Conservation (phyloP, 2,113 vertebrate genomes). For the Pomatorhinus ruficollis region DNA sequence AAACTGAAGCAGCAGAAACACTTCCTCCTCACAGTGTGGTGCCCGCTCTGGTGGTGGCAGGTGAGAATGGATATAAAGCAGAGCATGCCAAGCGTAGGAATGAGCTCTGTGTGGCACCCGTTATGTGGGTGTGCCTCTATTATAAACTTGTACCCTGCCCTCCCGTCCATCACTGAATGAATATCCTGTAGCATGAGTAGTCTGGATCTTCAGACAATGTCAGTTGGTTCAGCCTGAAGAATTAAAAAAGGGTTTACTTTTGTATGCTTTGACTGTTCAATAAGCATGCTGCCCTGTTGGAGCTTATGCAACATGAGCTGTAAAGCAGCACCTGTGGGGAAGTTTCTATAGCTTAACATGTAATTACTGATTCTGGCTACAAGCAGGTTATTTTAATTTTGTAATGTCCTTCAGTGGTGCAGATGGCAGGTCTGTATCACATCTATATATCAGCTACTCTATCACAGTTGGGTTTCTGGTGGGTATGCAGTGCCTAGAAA, state of each 20-base stretch:
- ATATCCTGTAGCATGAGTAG: neutral
- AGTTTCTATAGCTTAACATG: neutral
- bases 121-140: neutral
- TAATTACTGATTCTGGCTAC: neutral
- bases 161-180: neutral
- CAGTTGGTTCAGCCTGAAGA: neutral
- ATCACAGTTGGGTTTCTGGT: neutral
- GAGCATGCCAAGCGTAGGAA: accelerated
- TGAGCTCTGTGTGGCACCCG: accelerated
- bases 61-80: neutral
- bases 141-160: neutral
- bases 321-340: neutral
- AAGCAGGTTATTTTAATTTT: neutral
- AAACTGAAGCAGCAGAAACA: neutral
- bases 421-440: neutral
- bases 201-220: neutral
- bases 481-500: neutral
- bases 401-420: neutral
- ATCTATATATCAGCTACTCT: neutral
- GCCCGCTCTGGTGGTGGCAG: neutral
- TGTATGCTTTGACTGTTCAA: neutral
- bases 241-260: neutral
- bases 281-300: neutral
- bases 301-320: neutral
- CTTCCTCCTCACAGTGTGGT: neutral